Evolutionary conservation across 2,797 vertebrate species (phyloP), one percentile per base, ranked within the genome.

Genomic region (Epinephelus awoara): DNA sequence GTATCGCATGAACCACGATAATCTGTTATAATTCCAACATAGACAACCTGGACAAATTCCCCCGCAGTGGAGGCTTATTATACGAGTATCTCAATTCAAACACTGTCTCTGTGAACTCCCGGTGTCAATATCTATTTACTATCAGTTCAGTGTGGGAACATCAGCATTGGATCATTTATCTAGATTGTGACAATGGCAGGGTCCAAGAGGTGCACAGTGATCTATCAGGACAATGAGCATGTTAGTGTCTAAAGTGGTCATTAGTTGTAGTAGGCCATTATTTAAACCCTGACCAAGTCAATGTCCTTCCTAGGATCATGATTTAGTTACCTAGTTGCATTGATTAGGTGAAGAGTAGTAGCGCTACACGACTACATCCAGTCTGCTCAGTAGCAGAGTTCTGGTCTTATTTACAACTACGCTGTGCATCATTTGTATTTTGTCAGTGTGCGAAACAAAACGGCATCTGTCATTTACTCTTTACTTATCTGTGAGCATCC

Each of bases 241-340:
- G 85, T 87, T 88, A 77, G 85, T 62, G 83, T 88, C 73, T 76
- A 80, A 80, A 84, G 85, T 68, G 80, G 81, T 80, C 90, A 87
- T 89, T 91, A 89, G 80, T 61, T 82, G 67, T 59, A 58, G 72
- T 63, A 75, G 74, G 75, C 80, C 79, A 89, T 92, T 85, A 92
- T 78, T 90, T 88, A 87, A 85, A 88, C 75, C 57, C 34, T 51
- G 82, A 73, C 74, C 13, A 11, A 77, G 77, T 88, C 77, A 65
- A 79, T 85, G 80, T 70, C 75, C 25, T 75, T 50, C 75, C 63
- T 66, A 46, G 27, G 66, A 74, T 82, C 84, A 83, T 80, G 80
- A 89, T 88, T 89, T 77, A 90, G 82, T 72, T 73, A 86, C 71
- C 75, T 44, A 58, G 67, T 55, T 65, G 70, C 59, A 88, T 79